Evolutionary conservation across 2,113 vertebrate species (phyloP), one percentile per base, ranked within the genome.

Genomic region (Uria aalge): DNA sequence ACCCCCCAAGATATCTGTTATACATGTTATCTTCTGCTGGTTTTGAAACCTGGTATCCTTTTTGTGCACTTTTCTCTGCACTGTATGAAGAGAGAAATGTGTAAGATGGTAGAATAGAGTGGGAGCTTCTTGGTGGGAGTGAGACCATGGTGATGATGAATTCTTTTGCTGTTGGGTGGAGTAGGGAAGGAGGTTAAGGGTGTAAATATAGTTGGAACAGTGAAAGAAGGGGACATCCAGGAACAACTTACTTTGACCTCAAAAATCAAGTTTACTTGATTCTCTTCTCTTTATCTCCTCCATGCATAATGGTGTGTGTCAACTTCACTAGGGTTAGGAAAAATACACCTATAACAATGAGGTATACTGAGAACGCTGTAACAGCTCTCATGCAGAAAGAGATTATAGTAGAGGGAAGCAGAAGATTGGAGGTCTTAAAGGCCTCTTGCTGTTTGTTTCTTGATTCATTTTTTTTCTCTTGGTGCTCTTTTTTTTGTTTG

Each of bases 31-130:
- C 24, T 64, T 68, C 41, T 72, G 12, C 43, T 63, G 19, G 2
- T 72, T 91, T 66, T 93, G 80, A 91, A 68, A 59, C 5, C 29
- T 59, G 14, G 3, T 86, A 56, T 76, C 53, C 12, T 41, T 79
- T 40, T 27, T 21, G 23, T 52, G 26, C 18, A 34, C 38, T 67
- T 34, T 32, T 66, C 30, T 62, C 55, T 63, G 43, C 20, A 9
- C 17, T 0, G 0, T 63, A 9, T 50, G 62, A 88, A 59, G 20
- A 59, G 5, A 68, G 45, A 43, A 88, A 56, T 0, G 1, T 27
- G 7, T 45, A 76, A 64, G 26, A 26, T 23, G 17, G 29, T 59
- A 60, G 69, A 50, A 64, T 3, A 34, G 17, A 52, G 4, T 13
- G 12, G 15, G 16, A 17, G 19, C 12, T 55, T 77, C 11, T 64